Base-by-base conservation (phyloP, 1,140 invertebrate genomes). In the Drosophila navojoa region DNA sequence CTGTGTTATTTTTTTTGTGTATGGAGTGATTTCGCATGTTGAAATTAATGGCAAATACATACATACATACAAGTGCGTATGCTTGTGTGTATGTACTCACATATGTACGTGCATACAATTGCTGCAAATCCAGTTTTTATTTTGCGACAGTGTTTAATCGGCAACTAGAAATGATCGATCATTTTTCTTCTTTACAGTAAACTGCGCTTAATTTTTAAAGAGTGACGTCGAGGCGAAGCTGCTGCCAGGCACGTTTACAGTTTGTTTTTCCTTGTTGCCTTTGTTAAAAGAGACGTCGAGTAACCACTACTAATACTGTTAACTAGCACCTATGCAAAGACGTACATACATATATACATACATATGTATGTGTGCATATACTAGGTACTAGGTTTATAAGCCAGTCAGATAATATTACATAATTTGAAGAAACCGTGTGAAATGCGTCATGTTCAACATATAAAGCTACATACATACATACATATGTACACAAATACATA, bases 191-290 rank as follows among this genome's bases (percentile, higher is more conserved):
- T 64, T 71, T 40, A 35, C 64, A 52, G 32, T 64, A 29, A 47
- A 19, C 25, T 58, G 55, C 27, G 55, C 22, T 32, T 16, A 11
- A 47, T 45, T 29, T 22, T 44, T 61, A 5, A 11, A 55, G 61
- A 38, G 15, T 50, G 35, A 10, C 22, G 11, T 22, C 54, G 54
- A 19, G 54, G 7, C 22, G 63, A 70, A 75, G 78, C 70, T 78
- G 81, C 71, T 49, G 29, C 62, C 35, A 52, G 67, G 67, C 78
- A 76, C 80, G 80, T 82, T 85, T 60, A 67, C 70, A 40, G 63
- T 76, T 49, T 75, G 53, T 50, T 29, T 49, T 16, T 19, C 3
- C 3, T 22, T 2, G 1, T 22, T 61, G 54, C 13, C 54, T 71
- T 71, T 52, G 61, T 71, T 62, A 45, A 15, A 55, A 54, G 22